Evolutionary conservation across 2,888 invertebrate genomes (phyloP), one percentile per base, ranked within the genome.

Genomic region (Eristalis tenax): DNA sequence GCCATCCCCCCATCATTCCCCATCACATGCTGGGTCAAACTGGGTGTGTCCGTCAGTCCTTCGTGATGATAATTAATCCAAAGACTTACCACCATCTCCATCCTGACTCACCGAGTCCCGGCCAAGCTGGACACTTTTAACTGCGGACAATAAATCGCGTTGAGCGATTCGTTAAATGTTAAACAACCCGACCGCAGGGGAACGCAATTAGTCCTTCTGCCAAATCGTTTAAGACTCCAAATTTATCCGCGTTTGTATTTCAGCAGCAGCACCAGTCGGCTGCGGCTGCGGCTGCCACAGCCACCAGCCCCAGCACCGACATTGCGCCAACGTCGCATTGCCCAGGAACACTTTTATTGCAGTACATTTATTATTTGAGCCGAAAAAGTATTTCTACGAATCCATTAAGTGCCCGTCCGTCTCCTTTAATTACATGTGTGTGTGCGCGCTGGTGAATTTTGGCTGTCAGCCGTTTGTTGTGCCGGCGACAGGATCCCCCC

Each of bases 321-420:
- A 50, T n/a, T 50, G 50, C 50, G 50, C 50, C 18, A 26, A 59
- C 59, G 2, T 38, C 61, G 65, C 65, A 78, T 59, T 77, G 77
- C 15, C 66, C 66, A 10, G n/a, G 18, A 71, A 75, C 69, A 71
- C 40, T 68, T 83, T 83, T 83, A 78, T 78, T 83, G 68, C 73
- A 83, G 78, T 78, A 78, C 83, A 78, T 83, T 83, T 83, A 64
- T 83, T 78, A 78, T 83, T 78, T 73, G 50, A 61, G n/a, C 40
- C 68, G 56, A 74, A 71, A 83, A 68, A 50, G 40, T 32, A 74
- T 74, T 83, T 83, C 83, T 78, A 69, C 83, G 83, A 78, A 83
- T 74, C 73, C 78, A 69, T 83, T 78, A 78, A 83, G 73, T 43
- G 56, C 64, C 64, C 64, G 73, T 78, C 57, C 78, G 77, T 83